These are phyloP conservation scores for Aphyosemion australe DNA, from an alignment of 2,113 vertebrate genomes.

Conservation along the genomic window DNA sequence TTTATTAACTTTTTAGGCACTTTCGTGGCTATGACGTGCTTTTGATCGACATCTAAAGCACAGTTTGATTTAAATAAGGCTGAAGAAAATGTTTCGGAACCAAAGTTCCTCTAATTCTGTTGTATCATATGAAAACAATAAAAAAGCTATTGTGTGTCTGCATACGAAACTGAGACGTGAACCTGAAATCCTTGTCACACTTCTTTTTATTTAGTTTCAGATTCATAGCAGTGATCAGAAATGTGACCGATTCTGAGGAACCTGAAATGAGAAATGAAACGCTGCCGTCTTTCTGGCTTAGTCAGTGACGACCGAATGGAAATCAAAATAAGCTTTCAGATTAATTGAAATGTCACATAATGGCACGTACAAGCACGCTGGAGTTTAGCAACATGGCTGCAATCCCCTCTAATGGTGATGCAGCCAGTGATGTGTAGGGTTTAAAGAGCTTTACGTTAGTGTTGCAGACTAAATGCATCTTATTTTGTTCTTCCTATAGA, in stretches of 20 bases:
- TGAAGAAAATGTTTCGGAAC: constrained; percentile 54
- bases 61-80: constrained; percentile 46
- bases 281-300: no score
- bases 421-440: no score
- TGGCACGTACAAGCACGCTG: no score
- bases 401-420: no score
- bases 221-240: constrained; percentile 10
- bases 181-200: constrained; percentile 10
- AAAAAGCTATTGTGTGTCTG: constrained; percentile 18
- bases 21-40: constrained; percentile 52
- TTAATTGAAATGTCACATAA: no score
- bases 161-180: constrained; percentile 4
- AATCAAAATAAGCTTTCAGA: no score
- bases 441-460: no score
- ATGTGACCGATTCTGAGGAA: constrained; percentile 5
- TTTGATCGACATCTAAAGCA: constrained; percentile 50
- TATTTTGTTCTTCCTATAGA: background rate
- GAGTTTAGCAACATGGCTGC: no score
- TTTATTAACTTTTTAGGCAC: constrained; percentile 69
- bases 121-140: constrained; percentile 14
- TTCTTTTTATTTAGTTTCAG: constrained; percentile 38
- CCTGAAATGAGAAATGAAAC: constrained; percentile 28
- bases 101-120: constrained; percentile 22
- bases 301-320: no score
- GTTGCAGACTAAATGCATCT: background rate